Evolutionary conservation across 2,888 invertebrate species (phyloP).

Genomic region (Busseola fusca): DNA sequence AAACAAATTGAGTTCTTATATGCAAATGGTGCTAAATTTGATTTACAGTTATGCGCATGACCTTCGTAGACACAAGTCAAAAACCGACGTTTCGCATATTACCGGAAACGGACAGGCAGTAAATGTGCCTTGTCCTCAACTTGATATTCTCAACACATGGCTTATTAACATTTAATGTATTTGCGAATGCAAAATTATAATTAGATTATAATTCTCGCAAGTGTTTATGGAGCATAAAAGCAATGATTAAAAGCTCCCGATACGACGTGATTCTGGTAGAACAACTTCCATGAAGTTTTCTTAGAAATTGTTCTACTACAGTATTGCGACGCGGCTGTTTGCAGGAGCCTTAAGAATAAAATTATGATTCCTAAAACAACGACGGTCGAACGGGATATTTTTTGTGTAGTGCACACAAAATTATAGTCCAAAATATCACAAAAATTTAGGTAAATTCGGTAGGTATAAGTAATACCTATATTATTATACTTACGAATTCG

Average conservation of each 20-base stretch:
- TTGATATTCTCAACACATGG: conserved; percentile 46
- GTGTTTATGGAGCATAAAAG: conserved; percentile 49
- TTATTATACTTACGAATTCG: neutral
- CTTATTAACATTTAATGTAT: conserved; percentile 42
- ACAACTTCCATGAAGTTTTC: neutral
- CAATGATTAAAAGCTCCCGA: conserved; percentile 30
- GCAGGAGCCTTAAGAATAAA: neutral
- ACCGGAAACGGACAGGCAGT: conserved; percentile 56
- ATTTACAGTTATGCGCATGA: conserved; percentile 44
- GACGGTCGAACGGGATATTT: conserved; percentile 7
- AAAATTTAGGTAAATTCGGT: neutral
- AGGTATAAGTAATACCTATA: neutral
- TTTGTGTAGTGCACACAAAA: neutral
- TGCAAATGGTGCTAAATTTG: conserved; percentile 29
- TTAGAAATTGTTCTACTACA: too few species aligned
- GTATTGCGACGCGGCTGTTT: too few species aligned
- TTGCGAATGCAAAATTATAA: conserved; percentile 47
- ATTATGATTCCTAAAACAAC: conserved; percentile 4
- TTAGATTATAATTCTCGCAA: conserved; percentile 40
- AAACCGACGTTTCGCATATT: conserved; percentile 47
- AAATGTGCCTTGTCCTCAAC: conserved; percentile 50
- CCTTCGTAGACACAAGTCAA: conserved; percentile 41
- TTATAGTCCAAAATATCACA: conserved; percentile 1
- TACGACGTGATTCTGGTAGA: neutral
- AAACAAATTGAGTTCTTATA: conserved; percentile 18